Conservation (phyloP, 2,113 vertebrate genomes). For the Atherinomorus stipes region DNA sequence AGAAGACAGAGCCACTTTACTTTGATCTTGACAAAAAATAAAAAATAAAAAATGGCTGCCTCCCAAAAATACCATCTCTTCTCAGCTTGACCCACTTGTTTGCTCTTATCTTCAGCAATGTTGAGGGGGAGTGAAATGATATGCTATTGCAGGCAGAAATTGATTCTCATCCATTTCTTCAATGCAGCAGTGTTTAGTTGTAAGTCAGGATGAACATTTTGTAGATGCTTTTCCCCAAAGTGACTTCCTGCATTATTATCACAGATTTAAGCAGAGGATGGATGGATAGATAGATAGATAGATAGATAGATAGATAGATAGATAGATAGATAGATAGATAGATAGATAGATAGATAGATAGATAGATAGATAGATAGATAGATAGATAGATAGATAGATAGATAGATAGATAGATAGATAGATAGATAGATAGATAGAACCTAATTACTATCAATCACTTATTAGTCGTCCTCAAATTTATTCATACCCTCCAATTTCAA, state of each 20-base stretch:
- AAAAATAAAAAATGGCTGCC: constrained; percentile 58
- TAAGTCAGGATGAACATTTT: constrained; percentile 54
- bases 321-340: no score
- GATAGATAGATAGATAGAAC: no score
- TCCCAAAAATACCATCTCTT: constrained; percentile 71
- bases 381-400: no score
- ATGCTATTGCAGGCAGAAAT: constrained; percentile 49
- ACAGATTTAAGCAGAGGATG: constrained; percentile 9
- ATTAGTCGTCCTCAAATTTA: no score
- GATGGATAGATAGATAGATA: no score
- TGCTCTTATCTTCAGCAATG: constrained; percentile 63
- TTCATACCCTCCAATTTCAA: no score
- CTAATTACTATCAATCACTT: no score
- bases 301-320: no score
- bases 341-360: no score
- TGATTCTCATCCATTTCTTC: constrained; percentile 39
- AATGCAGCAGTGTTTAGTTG: constrained; percentile 40
- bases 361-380: no score
- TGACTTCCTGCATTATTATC: constrained; percentile 39
- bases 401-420: background rate
- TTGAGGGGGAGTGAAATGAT: constrained; percentile 70
- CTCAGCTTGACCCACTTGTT: constrained; percentile 77
- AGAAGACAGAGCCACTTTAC: constrained; percentile 62
- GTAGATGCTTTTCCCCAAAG: constrained; percentile 44
- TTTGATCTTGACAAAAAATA: constrained; percentile 67